Percentiles rank a stretch among this genome's conserved stretches.
These are phyloP conservation scores for Melinaea menophilus DNA, from an alignment of 2,888 invertebrate genomes.

Conservation along the genomic window DNA sequence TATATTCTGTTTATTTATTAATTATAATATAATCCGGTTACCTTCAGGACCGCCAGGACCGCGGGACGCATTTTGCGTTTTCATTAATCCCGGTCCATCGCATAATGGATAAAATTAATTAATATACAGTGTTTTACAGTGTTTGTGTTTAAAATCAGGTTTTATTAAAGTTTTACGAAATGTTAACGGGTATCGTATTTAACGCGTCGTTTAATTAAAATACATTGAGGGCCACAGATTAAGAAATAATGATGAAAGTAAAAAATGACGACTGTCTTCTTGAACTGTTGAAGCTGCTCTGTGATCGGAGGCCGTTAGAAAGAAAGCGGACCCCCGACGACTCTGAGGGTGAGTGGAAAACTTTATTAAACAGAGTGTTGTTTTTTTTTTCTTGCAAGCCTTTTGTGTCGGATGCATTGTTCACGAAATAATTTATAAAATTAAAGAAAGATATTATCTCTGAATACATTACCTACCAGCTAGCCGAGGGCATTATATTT, in stretches of 20 bases:
- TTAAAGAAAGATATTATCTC: too few relatives aligned
- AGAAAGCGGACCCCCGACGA: conserved; percentile 35
- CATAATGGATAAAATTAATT: conserved; percentile 4
- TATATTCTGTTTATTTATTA: not conserved
- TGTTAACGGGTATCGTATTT: not conserved
- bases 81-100: not conserved
- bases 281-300: conserved; percentile 54
- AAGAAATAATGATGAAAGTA: conserved; percentile 54
- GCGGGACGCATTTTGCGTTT: not conserved
- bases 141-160: too few relatives aligned
- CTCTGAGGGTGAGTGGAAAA: conserved; percentile 47
- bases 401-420: too few relatives aligned
- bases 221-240: not conserved
- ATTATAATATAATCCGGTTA: not conserved
- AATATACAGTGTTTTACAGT: not conserved
- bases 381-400: too few relatives aligned
- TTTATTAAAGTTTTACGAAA: not conserved
- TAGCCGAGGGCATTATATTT: too few relatives aligned
- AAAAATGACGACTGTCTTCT: conserved; percentile 59
- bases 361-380: conserved; percentile 12
- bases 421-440: too few relatives aligned
- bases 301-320: conserved; percentile 48
- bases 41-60: not conserved
- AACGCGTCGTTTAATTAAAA: not conserved
- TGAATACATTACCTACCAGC: too few relatives aligned